These are phyloP conservation scores for Gopherus evgoodei DNA, from an alignment of 2,113 vertebrate species.

Conservation along the genomic window DNA sequence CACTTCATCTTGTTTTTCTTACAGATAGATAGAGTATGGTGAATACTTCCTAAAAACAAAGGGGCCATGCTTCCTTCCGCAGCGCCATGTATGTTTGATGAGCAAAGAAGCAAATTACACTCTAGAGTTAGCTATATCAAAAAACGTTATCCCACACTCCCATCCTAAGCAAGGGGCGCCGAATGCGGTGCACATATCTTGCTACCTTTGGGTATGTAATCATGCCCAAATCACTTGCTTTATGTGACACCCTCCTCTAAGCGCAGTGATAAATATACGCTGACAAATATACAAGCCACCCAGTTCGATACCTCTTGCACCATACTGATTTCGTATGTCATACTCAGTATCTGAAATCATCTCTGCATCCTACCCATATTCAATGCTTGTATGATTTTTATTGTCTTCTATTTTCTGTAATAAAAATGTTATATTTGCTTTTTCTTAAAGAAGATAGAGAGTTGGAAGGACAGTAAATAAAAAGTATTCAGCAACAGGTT, in stretches of 20 bases:
- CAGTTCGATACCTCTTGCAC: slow-evolving; percentile 8
- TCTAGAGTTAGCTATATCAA: background rate
- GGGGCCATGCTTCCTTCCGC: background rate
- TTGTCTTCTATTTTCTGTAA: background rate
- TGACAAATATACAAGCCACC: slow-evolving; percentile 43
- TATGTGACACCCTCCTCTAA: background rate
- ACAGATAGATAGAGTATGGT: background rate
- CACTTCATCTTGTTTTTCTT: background rate
- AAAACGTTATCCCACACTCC: slow-evolving; percentile 17
- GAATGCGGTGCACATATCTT: slow-evolving; percentile 6
- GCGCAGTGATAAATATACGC: slow-evolving; percentile 14
- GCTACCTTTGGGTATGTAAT: background rate
- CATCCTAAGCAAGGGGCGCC: slow-evolving; percentile 19
- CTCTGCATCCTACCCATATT: background rate
- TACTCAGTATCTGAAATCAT: slow-evolving; percentile 2
- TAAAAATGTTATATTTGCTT: background rate
- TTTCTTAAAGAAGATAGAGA: background rate
- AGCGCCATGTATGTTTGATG: background rate
- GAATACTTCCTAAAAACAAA: background rate
- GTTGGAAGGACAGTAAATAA: background rate
- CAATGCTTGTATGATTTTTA: background rate
- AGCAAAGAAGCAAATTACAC: background rate
- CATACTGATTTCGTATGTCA: slow-evolving; percentile 42
- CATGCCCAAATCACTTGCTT: background rate
- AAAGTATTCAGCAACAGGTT: background rate